Percentiles rank a stretch among this genome's conserved stretches.
These are phyloP conservation scores for Machimus atricapillus DNA, from an alignment of 2,888 invertebrate species.

Conservation along the genomic window DNA sequence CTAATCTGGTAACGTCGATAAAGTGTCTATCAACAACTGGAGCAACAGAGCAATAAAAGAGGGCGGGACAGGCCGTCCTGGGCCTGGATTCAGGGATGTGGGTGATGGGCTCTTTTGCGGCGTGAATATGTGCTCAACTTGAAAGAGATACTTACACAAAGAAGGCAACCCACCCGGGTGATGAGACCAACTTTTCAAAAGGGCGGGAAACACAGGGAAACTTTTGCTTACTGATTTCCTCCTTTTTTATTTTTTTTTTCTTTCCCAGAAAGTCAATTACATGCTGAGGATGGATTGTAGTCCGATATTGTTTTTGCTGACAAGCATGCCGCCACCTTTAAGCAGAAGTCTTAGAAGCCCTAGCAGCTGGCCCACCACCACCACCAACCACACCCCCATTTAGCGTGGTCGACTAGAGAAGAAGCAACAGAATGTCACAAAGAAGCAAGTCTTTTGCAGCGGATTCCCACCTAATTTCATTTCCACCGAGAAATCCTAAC, in stretches of 20 bases:
- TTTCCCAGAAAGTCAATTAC: constrained; percentile 11
- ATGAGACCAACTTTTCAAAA: background rate
- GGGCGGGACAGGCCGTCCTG: background rate
- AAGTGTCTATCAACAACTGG: constrained; percentile 6
- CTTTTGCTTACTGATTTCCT: background rate
- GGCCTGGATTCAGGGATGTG: background rate
- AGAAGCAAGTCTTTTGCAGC: background rate
- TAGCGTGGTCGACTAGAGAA: background rate
- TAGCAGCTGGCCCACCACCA: background rate
- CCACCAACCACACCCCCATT: background rate
- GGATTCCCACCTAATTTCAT: constrained; percentile 14
- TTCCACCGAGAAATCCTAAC: background rate
- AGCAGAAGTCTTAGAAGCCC: background rate
- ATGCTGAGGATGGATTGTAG: background rate
- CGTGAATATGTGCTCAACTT: background rate
- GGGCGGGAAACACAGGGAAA: background rate
- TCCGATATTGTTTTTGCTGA: background rate
- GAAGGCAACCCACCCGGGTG: background rate
- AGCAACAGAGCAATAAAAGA: constrained; percentile 25
- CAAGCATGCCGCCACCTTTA: background rate
- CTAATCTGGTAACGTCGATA: background rate
- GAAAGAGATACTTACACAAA: background rate
- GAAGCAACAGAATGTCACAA: background rate
- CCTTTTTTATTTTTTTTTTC: background rate
- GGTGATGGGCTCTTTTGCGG: background rate